These are phyloP conservation scores for Xenopus petersii DNA, from an alignment of 2,797 vertebrate genomes.

Conservation along the genomic window DNA sequence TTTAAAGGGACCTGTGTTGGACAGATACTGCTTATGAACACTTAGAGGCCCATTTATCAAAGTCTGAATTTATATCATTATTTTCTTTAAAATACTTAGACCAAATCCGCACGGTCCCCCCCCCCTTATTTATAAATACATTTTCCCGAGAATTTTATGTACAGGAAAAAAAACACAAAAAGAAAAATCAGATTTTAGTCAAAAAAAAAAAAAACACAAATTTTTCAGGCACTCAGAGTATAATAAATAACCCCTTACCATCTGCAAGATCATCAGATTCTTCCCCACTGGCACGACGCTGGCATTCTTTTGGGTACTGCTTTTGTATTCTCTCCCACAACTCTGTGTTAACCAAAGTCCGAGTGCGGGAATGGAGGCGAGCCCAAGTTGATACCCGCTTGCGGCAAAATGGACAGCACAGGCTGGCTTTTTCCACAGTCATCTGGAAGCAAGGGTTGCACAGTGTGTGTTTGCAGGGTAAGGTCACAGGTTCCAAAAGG, in stretches of 20 bases:
- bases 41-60: too few species aligned
- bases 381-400: constrained; percentile 84
- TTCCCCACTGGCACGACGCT: constrained; percentile 69
- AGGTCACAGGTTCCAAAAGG: constrained; percentile 84
- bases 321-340: constrained; percentile 81
- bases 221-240: too few species aligned
- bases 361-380: constrained; percentile 64
- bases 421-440: constrained; percentile 81
- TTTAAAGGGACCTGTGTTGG: too few species aligned
- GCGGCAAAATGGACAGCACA: constrained; percentile 87
- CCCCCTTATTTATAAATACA: too few species aligned
- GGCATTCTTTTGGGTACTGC: constrained; percentile 75
- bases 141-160: too few species aligned
- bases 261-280: constrained; percentile 61
- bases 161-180: too few species aligned
- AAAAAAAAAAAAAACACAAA: too few species aligned
- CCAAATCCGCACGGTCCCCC: too few species aligned
- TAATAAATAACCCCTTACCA: constrained; percentile 54
- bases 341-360: constrained; percentile 76
- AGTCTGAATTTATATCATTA: too few species aligned
- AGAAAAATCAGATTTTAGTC: too few species aligned
- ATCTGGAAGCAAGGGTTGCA: constrained; percentile 87
- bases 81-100: too few species aligned
- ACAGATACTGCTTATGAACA: too few species aligned
- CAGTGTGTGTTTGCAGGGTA: constrained; percentile 87